Evolutionary conservation across 1,140 invertebrate species (phyloP), one percentile per base, ranked within the genome.

Genomic region (Drosophila kohkoa): DNA sequence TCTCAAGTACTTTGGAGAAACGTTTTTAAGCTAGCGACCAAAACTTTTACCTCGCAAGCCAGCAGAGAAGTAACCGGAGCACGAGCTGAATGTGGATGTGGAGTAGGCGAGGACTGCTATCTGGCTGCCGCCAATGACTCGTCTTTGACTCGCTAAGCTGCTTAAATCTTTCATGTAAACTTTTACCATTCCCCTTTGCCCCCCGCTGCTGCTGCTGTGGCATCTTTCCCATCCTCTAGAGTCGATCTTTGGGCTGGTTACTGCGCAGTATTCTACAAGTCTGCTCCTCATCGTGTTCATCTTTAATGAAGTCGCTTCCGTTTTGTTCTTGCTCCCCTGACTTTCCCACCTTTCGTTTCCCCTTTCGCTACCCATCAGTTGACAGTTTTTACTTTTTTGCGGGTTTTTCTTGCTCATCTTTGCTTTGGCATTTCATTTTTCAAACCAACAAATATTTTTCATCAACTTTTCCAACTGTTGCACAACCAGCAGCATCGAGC

Each of bases 161-260:
- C 74, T 88, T 88, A 87, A 87, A 83, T 87, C 83, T 80, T 81
- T 89, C 74, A 83, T 88, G 83, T 88, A 88, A 88, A 88, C 85
- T 88, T 89, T 88, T 72, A 11, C 65, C 52, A 41, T 52, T 45
- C 38, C 46, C 11, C 8, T 25, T 25, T 0, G 20, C 20, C 62
- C 10, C 46, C 46, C 32, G 41, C 13, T 78, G 20, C 20, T 25
- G 3, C 69, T 46, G 41, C 28, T 46, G 67, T 30, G 20, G 3
- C 20, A 25, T 25, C 20, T 59, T 48, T 15, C 11, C 59, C 48
- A 35, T 51, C 65, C 62, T 69, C 52, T 51, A 38, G 45, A 87
- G 80, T 80, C 74, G 85, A 87, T 89, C 81, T 86, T 72, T 75
- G 59, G 79, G 71, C 63, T 81, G 25, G 71, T 62, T 81, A 5